These are phyloP conservation scores for Oreochromis spilurus DNA, from an alignment of 2,113 vertebrate genomes.

Conservation along the genomic window DNA sequence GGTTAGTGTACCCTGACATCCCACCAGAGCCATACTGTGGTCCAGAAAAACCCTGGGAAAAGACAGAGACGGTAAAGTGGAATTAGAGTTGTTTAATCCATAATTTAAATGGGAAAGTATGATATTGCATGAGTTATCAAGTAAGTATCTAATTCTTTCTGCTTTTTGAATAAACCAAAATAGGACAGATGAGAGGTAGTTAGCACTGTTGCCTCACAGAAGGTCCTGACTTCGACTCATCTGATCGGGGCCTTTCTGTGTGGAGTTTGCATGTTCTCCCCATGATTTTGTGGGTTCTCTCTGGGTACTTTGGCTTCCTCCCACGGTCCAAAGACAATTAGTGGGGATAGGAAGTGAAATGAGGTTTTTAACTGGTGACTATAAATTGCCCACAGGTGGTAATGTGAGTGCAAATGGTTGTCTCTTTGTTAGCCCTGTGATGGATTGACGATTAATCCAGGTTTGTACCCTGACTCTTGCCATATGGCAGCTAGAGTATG, in stretches of 20 bases:
- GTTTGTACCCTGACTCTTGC: neutral
- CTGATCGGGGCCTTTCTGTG: neutral
- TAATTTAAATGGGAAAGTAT: neutral
- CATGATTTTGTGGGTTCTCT: neutral
- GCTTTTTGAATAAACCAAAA: neutral
- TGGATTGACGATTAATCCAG: neutral
- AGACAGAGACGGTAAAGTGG: neutral
- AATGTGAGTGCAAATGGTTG: neutral
- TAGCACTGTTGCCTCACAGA: neutral
- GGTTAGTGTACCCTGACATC: constrained; percentile 73
- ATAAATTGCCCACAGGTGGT: neutral
- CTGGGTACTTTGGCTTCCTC: neutral
- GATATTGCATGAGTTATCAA: neutral
- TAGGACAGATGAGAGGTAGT: neutral
- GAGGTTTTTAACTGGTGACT: neutral
- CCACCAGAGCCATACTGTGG: constrained; percentile 70
- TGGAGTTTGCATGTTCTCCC: neutral
- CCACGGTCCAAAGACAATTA: neutral
- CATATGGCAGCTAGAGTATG: neutral
- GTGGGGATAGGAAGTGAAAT: neutral
- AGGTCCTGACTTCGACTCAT: neutral
- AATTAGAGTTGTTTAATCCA: neutral
- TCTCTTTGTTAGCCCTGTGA: neutral
- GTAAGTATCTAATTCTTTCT: neutral
- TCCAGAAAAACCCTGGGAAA: constrained; percentile 62